These are phyloP conservation scores for Tanaodytes sp. DNA, from an alignment of 2,888 invertebrate species.

Conservation along the genomic window DNA sequence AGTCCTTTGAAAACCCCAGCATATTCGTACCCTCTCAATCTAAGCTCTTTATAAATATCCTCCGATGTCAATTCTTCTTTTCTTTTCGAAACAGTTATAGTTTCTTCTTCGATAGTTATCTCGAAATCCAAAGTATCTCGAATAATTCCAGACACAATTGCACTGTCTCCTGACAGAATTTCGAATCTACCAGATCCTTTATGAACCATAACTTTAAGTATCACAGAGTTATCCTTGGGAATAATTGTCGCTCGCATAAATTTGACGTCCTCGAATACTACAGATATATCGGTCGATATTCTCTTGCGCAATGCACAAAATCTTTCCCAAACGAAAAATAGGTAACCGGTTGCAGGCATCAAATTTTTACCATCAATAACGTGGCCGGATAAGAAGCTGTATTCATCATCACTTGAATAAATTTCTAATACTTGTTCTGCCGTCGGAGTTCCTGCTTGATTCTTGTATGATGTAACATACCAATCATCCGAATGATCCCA, in stretches of 20 bases:
- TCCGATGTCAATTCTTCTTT: conserved; percentile 63
- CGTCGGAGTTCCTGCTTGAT: no score
- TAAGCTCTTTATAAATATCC: conserved; percentile 73
- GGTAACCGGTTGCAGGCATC: not conserved
- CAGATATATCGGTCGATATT: no score
- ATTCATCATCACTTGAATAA: no score
- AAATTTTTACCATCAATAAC: not conserved
- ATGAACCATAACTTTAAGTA: conserved; percentile 76
- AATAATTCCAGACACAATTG: conserved; percentile 82
- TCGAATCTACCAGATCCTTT: conserved; percentile 74
- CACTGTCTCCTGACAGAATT: conserved; percentile 80
- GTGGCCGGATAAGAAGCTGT: not conserved
- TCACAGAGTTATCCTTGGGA: conserved; percentile 77
- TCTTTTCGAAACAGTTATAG: conserved; percentile 55
- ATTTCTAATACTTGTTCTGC: no score
- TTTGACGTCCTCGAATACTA: conserved; percentile 88
- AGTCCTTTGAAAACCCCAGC: conserved; percentile 75
- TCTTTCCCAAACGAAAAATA: not conserved
- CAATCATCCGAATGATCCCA: no score
- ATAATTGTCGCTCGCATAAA: conserved; percentile 89
- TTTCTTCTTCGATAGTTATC: conserved; percentile 52
- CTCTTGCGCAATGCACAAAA: no score
- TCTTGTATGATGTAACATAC: no score
- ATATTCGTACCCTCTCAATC: conserved; percentile 76
- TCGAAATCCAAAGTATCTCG: conserved; percentile 75